A percentile compares a stretch with the other conserved stretches of the same genome.
These are phyloP conservation scores for Aphidoletes aphidimyza DNA, from an alignment of 2,888 invertebrate species.

Conservation along the genomic window DNA sequence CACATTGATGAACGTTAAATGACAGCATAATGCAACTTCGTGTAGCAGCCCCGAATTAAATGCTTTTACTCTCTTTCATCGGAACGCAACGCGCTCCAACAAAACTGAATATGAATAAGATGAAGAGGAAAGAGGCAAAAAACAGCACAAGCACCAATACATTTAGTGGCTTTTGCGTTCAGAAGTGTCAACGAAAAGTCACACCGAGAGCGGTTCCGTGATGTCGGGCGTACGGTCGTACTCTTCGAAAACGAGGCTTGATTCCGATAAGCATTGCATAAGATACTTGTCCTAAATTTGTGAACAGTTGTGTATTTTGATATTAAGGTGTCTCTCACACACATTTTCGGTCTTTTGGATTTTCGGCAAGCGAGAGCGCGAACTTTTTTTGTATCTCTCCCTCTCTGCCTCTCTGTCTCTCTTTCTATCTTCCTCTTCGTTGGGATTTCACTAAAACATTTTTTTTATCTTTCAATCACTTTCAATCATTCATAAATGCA, in stretches of 20 bases:
- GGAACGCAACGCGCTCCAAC: neutral
- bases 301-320: neutral
- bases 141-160: conserved; percentile 7
- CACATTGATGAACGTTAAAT: neutral
- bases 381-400: neutral
- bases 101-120: neutral
- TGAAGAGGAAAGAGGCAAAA: neutral
- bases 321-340: conserved; percentile 16
- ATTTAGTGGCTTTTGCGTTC: neutral
- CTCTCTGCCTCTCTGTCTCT: neutral
- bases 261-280: conserved; percentile 6
- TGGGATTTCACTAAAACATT: neutral
- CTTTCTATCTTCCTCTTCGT: neutral
- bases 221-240: neutral
- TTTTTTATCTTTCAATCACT: neutral
- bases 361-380: neutral
- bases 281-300: conserved; percentile 47
- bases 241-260: neutral
- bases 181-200: conserved; percentile 52
- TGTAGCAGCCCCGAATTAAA: neutral
- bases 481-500: conserved; percentile 45
- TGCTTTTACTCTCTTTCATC: no score
- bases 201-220: no score
- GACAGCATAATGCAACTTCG: conserved; percentile 6
- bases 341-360: neutral